Base-by-base conservation (phyloP, 2,888 invertebrate genomes). In the Stenchaetothrips biformis region DNA sequence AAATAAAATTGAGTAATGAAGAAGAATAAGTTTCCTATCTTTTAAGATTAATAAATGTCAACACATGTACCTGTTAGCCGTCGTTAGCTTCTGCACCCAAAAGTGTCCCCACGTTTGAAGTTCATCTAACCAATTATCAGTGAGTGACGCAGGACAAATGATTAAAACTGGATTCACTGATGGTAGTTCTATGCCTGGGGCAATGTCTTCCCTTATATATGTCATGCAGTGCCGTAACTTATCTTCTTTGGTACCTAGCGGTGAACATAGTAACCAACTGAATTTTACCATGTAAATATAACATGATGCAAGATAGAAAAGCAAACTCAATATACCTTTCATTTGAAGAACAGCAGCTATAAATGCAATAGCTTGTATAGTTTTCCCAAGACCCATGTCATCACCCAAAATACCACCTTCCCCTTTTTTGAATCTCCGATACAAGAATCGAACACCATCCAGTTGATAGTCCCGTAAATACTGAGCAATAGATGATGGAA, bases 381-480 rank as follows among this genome's bases (percentile, higher is more conserved):
- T 74, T 74, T 74, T 74, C 7, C 67, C 67, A 74, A 74, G 67
- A 8, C 67, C 67, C 67, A 74, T 74, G 9, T 74, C 67, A 7
- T 74, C 67, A 74, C 9, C 67, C n/a, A 74, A 11, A 25, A 74
- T 74, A 9, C 21, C 67, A 11, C 67, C 67, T 25, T 74, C 67
- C 11, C 67, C 67, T 25, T 74, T 25, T 11, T 25, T 74, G 25
- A 21, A 74, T 21, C 25, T n/a, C 67, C 25, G 67, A 25, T 74
- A 74, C 7, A 74, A 25, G 25, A 74, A 74, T 21, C 67, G 21
- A n/a, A 74, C 67, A 25, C 67, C 67, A 7, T 74, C 67, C 25
- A 21, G 25, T 25, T 74, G 67, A 25, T 74, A 74, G 25, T 74
- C 25, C 7, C 67, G 21, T 7, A 74, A 25, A 74, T 74, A 74